A percentile compares a stretch with the other conserved stretches of the same genome.
Evolutionary conservation across 2,888 invertebrate species (phyloP).

Genomic region (Neoascia interrupta): DNA sequence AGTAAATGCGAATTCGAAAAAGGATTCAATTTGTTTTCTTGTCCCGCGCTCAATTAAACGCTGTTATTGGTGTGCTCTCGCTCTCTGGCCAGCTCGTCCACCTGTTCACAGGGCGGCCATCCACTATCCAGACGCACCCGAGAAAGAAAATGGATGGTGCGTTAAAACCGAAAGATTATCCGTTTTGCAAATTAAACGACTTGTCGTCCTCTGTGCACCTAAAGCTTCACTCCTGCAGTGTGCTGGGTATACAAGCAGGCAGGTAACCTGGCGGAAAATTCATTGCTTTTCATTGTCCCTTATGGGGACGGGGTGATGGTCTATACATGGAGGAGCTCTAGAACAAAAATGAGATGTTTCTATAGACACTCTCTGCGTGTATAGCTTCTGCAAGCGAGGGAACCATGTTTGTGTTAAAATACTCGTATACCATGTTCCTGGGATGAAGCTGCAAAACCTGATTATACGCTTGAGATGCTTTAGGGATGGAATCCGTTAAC

Average conservation of each 20-base stretch:
- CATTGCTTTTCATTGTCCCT: slow-evolving; percentile 54
- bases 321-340: too few species aligned
- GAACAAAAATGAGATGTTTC: slow-evolving; percentile 43
- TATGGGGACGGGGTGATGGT: not conserved
- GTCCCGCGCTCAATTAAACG: slow-evolving; percentile 66
- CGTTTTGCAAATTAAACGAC: slow-evolving; percentile 65
- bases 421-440: too few species aligned
- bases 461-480: slow-evolving; percentile 59
- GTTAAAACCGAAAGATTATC: slow-evolving; percentile 54
- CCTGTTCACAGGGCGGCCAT: slow-evolving; percentile 10
- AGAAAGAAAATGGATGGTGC: slow-evolving; percentile 49
- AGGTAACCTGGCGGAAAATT: slow-evolving; percentile 60
- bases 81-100: slow-evolving; percentile 3
- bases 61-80: slow-evolving; percentile 42
- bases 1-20: slow-evolving; percentile 60
- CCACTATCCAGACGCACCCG: slow-evolving; percentile 22
- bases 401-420: too few species aligned
- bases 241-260: slow-evolving; percentile 21
- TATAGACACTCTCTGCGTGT: slow-evolving; percentile 20
- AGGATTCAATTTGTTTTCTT: slow-evolving; percentile 67
- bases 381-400: not conserved
- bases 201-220: slow-evolving; percentile 39
- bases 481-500: slow-evolving; percentile 45
- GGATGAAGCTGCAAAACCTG: slow-evolving; percentile 50
- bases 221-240: not conserved